Base-by-base conservation (phyloP, 37 sponge, comb jelly and placozoan species). In the Bolinopsis microptera region DNA sequence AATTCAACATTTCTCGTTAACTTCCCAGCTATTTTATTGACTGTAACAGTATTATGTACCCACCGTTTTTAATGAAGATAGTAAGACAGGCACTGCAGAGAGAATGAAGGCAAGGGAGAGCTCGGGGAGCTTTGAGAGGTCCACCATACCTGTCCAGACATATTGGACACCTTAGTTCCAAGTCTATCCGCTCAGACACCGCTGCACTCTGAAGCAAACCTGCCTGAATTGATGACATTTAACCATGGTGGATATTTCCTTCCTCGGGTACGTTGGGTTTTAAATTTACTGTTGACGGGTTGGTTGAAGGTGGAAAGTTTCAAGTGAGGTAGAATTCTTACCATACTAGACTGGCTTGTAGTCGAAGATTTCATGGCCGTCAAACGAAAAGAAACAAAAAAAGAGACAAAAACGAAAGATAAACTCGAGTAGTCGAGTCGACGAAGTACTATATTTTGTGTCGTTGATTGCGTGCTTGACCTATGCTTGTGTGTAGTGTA, bases 61-160 rank as follows among this genome's bases (percentile, higher is more conserved):
- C 39, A 86, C 90, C 90, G 61, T 86, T 86, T 86, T 86, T 86
- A 8, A 86, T 38, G 30, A 86, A 86, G 40, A 86, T 86, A 1
- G 90, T 86, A 38, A 86, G 90, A 26, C 90, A 86, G 16, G 90
- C 61, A 40, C 31, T 41, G 31, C 90, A 86, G 36, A 86, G 48
- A 13, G 90, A 86, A 25, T 86, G 90, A 41, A 86, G 90, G 48
- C 90, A 86, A 48, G 90, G 90, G 26, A 86, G 30, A 3, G 90
- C 90, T 24, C 90, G 40, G 25, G 90, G 90, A 9, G 90, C 34
- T 38, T 86, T 86, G 3, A 86, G 23, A 13, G 61, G 61, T 27
- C 90, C 90, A 27, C 90, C 90, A n/a, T 86, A 86, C 30, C 90
- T 28, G 22, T 86, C 90, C 61, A 86, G 30, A 34, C 90, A 86